These are phyloP conservation scores for Heterocephalus glaber DNA, from an alignment of 2,113 vertebrate genomes.

Conservation along the genomic window DNA sequence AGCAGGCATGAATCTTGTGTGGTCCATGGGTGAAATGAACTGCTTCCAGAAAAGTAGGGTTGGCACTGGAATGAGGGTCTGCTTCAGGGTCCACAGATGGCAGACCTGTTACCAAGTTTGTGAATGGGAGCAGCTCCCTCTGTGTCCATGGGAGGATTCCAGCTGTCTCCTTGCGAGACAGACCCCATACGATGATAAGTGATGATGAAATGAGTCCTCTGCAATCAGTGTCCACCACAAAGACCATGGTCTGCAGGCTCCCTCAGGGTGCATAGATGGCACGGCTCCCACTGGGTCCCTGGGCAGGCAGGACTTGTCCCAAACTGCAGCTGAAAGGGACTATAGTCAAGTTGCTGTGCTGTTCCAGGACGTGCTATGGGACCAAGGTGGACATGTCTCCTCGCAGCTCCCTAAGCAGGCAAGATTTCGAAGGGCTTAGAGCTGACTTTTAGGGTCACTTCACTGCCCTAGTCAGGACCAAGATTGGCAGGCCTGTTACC, in stretches of 20 bases:
- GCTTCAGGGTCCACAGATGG: background rate
- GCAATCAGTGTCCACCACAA: background rate
- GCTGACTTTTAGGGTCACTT: background rate
- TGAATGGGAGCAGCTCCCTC: background rate
- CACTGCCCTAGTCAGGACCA: background rate
- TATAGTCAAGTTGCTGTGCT: background rate
- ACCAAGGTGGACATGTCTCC: too few relatives aligned
- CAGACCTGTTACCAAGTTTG: background rate
- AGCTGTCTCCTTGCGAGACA: background rate
- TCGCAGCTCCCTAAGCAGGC: background rate
- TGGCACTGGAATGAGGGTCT: background rate
- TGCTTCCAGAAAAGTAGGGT: background rate
- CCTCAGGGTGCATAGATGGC: background rate
- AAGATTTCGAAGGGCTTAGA: background rate
- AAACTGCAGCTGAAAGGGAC: background rate
- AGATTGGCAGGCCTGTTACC: background rate
- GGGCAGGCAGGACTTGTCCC: background rate
- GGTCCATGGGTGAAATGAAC: background rate
- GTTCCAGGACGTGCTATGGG: background rate
- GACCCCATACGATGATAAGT: background rate
- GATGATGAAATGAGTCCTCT: background rate
- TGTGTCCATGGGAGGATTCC: background rate
- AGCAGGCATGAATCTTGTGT: background rate
- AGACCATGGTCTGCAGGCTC: background rate
- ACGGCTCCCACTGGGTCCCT: background rate